phyloP scores from a whole-genome alignment of 2,113 vertebrate species.

The Bagarius yarrelli region DNA sequence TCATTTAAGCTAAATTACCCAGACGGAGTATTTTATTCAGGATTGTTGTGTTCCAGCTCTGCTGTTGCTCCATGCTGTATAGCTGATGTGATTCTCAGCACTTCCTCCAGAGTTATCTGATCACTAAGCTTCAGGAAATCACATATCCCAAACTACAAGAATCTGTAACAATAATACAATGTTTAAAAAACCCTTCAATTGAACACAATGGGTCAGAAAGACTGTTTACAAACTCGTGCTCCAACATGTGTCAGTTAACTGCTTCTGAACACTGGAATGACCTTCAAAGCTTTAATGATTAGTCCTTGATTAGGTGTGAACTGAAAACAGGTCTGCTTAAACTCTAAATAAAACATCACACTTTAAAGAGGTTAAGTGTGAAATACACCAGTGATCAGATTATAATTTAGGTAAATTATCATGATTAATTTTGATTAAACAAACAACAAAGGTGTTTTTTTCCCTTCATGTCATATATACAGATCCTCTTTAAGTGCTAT shows the following conservation, averaged over 20 bases:
- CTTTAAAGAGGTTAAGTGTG: neutral
- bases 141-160: neutral
- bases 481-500: too few species aligned
- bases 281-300: neutral
- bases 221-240: neutral
- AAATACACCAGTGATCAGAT: neutral
- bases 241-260: neutral
- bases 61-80: constrained; percentile 93
- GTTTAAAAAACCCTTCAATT: neutral
- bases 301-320: constrained; percentile 23
- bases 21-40: constrained; percentile 34
- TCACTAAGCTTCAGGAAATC: constrained; percentile 82
- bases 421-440: constrained; percentile 3
- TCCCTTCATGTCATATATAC: too few species aligned
- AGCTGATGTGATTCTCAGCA: constrained; percentile 95
- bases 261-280: neutral
- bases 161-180: neutral
- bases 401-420: neutral
- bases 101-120: constrained; percentile 94
- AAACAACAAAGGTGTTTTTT: too few species aligned
- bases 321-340: neutral
- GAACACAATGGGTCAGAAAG: neutral
- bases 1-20: neutral
- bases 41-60: constrained; percentile 85
- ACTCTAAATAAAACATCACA: constrained; percentile 2